Conservation (phyloP, 2,113 vertebrate species). For the Ibidorhyncha struthersii region DNA sequence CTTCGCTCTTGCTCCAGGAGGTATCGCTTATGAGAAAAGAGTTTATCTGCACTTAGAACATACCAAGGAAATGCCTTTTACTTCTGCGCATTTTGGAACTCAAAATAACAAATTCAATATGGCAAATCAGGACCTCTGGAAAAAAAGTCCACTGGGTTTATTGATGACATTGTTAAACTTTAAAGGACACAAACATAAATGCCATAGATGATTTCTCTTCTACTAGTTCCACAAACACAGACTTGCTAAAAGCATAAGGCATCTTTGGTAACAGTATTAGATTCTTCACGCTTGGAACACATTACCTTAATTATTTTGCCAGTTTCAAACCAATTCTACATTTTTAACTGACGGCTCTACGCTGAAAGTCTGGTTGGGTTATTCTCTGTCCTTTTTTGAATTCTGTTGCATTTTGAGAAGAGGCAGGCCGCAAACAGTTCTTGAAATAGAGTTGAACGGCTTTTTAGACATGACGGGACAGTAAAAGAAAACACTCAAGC, state of each 20-base stretch:
- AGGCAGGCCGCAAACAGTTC: neutral
- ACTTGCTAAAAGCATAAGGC: neutral
- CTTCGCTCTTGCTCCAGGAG: neutral
- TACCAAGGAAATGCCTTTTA: neutral
- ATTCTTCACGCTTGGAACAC: neutral
- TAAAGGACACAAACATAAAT: neutral
- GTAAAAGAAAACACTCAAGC: neutral
- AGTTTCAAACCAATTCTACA: neutral
- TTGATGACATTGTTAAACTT: neutral
- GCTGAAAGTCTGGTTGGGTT: neutral
- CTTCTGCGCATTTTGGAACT: neutral
- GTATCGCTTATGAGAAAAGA: accelerated
- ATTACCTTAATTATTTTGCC: neutral
- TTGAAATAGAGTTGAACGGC: neutral
- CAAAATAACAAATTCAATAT: neutral
- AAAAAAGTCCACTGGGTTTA: neutral
- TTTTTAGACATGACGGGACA: neutral
- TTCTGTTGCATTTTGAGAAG: neutral
- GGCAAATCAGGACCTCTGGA: neutral
- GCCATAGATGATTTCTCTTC: neutral
- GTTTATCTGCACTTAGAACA: neutral
- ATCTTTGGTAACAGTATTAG: neutral
- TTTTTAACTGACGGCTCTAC: neutral
- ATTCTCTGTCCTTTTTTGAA: neutral
- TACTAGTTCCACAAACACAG: neutral